A percentile compares a stretch with the other conserved stretches of the same genome.
These are phyloP conservation scores for Rhodophaea formosa DNA, from an alignment of 2,888 invertebrate species.

Conservation along the genomic window DNA sequence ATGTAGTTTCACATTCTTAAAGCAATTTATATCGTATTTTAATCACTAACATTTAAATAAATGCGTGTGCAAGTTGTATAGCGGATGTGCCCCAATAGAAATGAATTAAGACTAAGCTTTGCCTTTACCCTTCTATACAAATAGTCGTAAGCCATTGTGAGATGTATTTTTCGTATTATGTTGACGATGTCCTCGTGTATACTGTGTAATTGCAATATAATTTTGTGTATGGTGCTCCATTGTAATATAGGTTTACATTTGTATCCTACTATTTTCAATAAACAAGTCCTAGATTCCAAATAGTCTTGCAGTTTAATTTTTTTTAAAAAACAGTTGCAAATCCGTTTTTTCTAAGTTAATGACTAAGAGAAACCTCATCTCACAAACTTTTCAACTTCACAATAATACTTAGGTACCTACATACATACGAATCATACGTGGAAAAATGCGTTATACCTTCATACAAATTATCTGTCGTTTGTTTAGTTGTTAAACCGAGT, in stretches of 20 bases:
- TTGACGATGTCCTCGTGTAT: conserved; percentile 38
- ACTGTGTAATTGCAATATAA: conserved; percentile 60
- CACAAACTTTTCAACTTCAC: too few relatives aligned
- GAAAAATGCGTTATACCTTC: too few relatives aligned
- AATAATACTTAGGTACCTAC: too few relatives aligned
- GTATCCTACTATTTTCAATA: conserved; percentile 73
- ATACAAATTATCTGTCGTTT: too few relatives aligned
- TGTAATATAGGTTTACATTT: conserved; percentile 73
- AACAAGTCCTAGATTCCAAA: conserved; percentile 62
- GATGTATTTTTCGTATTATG: conserved; percentile 54
- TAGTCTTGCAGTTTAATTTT: conserved; percentile 29
- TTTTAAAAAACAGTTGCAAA: too few relatives aligned
- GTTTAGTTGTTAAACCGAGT: too few relatives aligned
- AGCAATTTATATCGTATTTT: not conserved
- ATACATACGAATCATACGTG: too few relatives aligned
- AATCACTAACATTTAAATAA: not conserved
- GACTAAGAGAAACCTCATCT: too few relatives aligned
- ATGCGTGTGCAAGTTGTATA: conserved; percentile 24
- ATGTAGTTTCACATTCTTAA: too few relatives aligned
- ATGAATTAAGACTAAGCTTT: conserved; percentile 59
- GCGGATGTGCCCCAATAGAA: conserved; percentile 44
- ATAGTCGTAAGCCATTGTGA: conserved; percentile 46
- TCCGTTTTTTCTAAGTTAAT: too few relatives aligned
- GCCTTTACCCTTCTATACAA: conserved; percentile 64
- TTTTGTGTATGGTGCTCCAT: conserved; percentile 76